These are phyloP conservation scores for Turritopsis rubra DNA, from an alignment of 30 jellyfish, hydroid and myxozoan genomes.

Conservation along the genomic window DNA sequence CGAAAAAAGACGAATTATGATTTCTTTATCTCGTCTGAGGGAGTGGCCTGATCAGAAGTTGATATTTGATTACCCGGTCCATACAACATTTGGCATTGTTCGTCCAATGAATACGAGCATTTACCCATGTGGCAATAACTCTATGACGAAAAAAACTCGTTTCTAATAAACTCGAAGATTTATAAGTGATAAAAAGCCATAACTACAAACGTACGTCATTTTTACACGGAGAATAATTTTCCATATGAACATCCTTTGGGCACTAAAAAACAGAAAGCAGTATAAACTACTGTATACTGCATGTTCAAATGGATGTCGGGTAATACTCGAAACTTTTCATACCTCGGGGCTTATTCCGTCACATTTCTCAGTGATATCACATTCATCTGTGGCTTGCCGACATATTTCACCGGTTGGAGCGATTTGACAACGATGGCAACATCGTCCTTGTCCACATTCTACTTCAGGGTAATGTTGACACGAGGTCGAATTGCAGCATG, in stretches of 20 bases:
- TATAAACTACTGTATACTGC: not conserved
- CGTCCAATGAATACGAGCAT: not conserved
- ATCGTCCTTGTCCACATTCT: not conserved
- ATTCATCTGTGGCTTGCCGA: not conserved
- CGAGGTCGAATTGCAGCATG: not conserved
- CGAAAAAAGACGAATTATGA: too few relatives aligned
- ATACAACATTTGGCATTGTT: not conserved
- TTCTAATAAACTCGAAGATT: not conserved
- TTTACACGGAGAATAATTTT: not conserved
- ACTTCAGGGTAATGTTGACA: slow-evolving; percentile 8
- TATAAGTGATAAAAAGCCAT: not conserved
- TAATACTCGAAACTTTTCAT: not conserved
- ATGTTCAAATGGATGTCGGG: not conserved
- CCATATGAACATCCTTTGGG: not conserved
- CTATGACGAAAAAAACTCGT: not conserved
- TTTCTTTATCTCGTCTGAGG: too few relatives aligned
- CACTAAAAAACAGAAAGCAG: not conserved
- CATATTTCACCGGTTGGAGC: not conserved
- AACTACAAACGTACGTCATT: not conserved
- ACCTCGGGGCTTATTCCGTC: not conserved
- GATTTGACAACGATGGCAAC: not conserved
- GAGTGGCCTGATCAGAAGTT: not conserved
- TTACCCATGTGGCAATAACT: not conserved
- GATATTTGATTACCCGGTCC: not conserved
- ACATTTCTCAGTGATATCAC: not conserved